These are phyloP conservation scores for Ectropis crepuscularia DNA, from an alignment of 2,888 invertebrate genomes.

Conservation along the genomic window DNA sequence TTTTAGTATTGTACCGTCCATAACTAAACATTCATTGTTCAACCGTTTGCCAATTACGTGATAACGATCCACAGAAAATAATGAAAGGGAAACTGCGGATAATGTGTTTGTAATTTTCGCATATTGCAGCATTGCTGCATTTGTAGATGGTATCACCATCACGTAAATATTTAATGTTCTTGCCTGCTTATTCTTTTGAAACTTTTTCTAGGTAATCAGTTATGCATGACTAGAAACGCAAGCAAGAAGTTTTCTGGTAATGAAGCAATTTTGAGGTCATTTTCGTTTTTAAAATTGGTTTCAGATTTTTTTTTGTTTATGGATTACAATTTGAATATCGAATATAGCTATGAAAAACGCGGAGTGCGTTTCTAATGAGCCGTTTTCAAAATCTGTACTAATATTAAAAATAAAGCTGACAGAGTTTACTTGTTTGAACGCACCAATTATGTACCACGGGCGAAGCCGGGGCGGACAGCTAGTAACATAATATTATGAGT, in stretches of 20 bases:
- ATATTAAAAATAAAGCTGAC: too few species aligned
- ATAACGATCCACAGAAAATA: slow-evolving; percentile 40
- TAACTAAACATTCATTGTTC: slow-evolving; percentile 41
- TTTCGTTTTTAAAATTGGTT: slow-evolving; percentile 6
- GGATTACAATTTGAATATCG: not conserved
- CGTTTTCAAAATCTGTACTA: too few species aligned
- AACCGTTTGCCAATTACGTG: slow-evolving; percentile 40
- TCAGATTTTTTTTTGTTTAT: not conserved
- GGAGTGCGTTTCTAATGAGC: too few species aligned
- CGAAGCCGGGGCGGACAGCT: too few species aligned
- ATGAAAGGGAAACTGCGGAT: slow-evolving; percentile 43
- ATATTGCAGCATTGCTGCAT: slow-evolving; percentile 49
- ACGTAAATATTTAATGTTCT: slow-evolving; percentile 27
- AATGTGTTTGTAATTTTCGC: slow-evolving; percentile 52
- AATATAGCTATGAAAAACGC: too few species aligned
- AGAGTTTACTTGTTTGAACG: too few species aligned
- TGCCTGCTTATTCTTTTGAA: slow-evolving; percentile 24
- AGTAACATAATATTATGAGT: too few species aligned
- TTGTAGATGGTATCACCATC: slow-evolving; percentile 32
- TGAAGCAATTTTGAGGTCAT: slow-evolving; percentile 16
- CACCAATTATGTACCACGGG: too few species aligned
- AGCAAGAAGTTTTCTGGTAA: slow-evolving; percentile 21
- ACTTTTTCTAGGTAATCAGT: slow-evolving; percentile 24
- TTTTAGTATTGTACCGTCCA: slow-evolving; percentile 5
- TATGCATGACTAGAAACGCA: slow-evolving; percentile 24